Conservation (phyloP, 2,888 invertebrate species). For the Octonoba sinensis region DNA sequence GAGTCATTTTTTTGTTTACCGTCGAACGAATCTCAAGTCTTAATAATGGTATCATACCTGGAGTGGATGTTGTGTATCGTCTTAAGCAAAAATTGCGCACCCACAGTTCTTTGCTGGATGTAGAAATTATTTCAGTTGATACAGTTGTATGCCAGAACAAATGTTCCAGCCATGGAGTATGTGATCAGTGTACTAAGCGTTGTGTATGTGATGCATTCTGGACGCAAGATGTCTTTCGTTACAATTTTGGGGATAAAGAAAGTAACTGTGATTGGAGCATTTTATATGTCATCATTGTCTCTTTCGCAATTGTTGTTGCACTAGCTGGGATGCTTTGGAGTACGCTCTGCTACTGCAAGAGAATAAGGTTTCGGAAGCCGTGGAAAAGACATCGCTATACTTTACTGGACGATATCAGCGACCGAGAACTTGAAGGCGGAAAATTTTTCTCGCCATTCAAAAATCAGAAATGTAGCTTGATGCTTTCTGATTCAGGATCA, state of each 20-base stretch:
- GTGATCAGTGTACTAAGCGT: conserved; percentile 84
- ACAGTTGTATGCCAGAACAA: conserved; percentile 90
- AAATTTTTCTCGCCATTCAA: conserved; percentile 50
- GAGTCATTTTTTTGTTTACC: conserved; percentile 67
- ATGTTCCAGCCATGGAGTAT: conserved; percentile 90
- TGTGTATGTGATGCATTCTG: conserved; percentile 96
- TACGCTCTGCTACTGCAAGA: conserved; percentile 69
- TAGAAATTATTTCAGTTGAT: conserved; percentile 83
- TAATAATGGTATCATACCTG: conserved; percentile 72
- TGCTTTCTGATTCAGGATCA: conserved; percentile 63
- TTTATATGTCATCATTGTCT: conserved; percentile 84
- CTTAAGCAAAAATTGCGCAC: conserved; percentile 79
- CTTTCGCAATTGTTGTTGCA: conserved; percentile 69
- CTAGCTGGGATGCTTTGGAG: conserved; percentile 69
- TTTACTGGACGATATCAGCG: conserved; percentile 69
- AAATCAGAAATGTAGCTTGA: conserved; percentile 49
- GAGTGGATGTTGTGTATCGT: conserved; percentile 78
- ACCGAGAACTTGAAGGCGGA: conserved; percentile 65
- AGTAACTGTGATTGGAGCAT: conserved; percentile 95
- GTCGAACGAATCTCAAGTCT: conserved; percentile 67
- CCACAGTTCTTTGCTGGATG: conserved; percentile 80
- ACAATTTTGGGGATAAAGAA: conserved; percentile 78
- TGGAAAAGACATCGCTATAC: conserved; percentile 70
- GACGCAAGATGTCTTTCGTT: conserved; percentile 87
- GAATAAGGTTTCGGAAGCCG: conserved; percentile 67